phyloP scores from a whole-genome alignment of 1,140 invertebrate species.

The Reticulitermes speratus region DNA sequence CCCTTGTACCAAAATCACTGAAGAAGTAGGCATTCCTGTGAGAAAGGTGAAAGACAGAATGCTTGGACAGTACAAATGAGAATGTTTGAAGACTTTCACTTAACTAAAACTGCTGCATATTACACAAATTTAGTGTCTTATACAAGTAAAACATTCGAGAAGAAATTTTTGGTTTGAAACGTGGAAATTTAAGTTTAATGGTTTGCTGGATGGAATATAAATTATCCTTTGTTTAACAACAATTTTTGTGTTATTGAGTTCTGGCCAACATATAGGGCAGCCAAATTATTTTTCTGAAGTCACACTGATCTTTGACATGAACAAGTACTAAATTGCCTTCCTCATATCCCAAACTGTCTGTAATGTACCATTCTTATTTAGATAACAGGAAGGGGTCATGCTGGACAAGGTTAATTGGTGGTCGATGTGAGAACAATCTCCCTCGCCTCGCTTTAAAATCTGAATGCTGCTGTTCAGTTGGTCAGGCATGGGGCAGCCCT shows the following conservation, averaged over 20 bases:
- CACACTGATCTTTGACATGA: not conserved
- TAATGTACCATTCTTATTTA: slow-evolving; percentile 43
- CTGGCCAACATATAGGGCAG: too few relatives aligned
- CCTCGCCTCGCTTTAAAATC: slow-evolving; percentile 67
- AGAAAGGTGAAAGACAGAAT: too few relatives aligned
- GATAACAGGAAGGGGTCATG: slow-evolving; percentile 83
- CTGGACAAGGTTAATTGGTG: slow-evolving; percentile 79
- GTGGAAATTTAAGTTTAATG: too few relatives aligned
- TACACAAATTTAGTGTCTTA: too few relatives aligned
- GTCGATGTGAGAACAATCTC: slow-evolving; percentile 80
- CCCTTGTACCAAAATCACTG: too few relatives aligned
- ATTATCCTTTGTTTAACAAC: not conserved
- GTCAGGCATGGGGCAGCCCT: slow-evolving; percentile 87
- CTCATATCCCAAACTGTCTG: not conserved
- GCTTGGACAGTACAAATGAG: too few relatives aligned
- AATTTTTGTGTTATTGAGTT: not conserved
- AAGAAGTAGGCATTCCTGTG: too few relatives aligned
- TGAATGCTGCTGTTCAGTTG: slow-evolving; percentile 88
- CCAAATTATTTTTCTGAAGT: not conserved
- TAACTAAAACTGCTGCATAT: too few relatives aligned
- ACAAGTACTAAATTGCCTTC: slow-evolving; percentile 8
- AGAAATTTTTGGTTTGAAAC: too few relatives aligned
- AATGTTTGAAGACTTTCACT: too few relatives aligned
- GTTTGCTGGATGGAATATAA: too few relatives aligned
- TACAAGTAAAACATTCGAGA: too few relatives aligned